Evolutionary conservation across 37 sponge, comb jelly and placozoan species (phyloP).

Genomic region (Halichondria panicea): DNA sequence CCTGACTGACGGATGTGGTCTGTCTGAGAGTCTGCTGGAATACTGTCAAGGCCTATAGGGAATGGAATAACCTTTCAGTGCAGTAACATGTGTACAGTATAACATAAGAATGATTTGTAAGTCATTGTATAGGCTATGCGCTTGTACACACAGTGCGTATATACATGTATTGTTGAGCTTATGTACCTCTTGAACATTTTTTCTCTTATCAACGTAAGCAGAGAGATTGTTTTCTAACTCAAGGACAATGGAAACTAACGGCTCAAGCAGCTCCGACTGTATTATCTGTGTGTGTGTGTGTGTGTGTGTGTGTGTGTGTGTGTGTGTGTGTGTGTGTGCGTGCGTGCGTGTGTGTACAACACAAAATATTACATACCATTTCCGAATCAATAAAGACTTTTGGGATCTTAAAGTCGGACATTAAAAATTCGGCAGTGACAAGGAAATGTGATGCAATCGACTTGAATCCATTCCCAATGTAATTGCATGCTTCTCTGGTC

Average conservation of each 20-base stretch:
- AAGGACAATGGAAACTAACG: constrained; percentile 61
- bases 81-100: not conserved
- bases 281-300: constrained; percentile 1
- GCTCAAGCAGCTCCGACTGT: constrained; percentile 32
- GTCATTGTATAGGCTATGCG: not conserved
- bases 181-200: constrained; percentile 57
- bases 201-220: constrained; percentile 53
- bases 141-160: no score
- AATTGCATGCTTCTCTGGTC: constrained; percentile 73
- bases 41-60: not conserved
- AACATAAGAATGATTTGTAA: not conserved
- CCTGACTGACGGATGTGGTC: not conserved
- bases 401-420: constrained; percentile 60
- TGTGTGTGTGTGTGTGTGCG: not conserved
- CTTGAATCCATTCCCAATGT: constrained; percentile 51
- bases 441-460: constrained; percentile 57
- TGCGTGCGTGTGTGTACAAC: not conserved
- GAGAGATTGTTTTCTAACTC: constrained; percentile 61
- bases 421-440: constrained; percentile 55
- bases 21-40: constrained; percentile 34
- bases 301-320: not conserved
- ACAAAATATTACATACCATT: constrained; percentile 26
- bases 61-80: not conserved
- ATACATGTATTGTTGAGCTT: no score
- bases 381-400: constrained; percentile 61